phyloP scores from a whole-genome alignment of 2,888 invertebrate genomes.

The Caenorhabditis afra region DNA sequence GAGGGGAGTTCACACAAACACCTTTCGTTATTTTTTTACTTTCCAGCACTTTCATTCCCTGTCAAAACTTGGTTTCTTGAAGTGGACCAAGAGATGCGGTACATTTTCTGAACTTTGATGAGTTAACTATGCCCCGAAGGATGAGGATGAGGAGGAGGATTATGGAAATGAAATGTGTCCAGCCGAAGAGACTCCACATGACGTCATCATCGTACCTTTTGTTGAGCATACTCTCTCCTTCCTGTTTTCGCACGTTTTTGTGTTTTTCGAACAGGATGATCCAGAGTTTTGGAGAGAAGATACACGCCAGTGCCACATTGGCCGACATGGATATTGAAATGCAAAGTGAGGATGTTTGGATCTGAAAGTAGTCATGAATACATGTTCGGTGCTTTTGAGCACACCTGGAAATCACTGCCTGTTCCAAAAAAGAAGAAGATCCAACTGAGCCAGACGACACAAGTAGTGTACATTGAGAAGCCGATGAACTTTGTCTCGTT shows the following conservation, averaged over 20 bases:
- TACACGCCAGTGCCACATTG: constrained; percentile 86
- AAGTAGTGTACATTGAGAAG: constrained; percentile 85
- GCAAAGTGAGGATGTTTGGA: constrained; percentile 86
- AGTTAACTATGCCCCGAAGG: not conserved
- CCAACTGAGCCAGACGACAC: constrained; percentile 89
- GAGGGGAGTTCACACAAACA: constrained; percentile 6
- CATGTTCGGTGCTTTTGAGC: no score
- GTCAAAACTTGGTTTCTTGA: constrained; percentile 31
- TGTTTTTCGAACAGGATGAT: constrained; percentile 87
- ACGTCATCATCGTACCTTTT: constrained; percentile 71
- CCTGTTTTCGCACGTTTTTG: constrained; percentile 85
- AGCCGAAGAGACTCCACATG: no score
- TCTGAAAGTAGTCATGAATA: constrained; percentile 81
- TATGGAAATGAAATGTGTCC: not conserved
- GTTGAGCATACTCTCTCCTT: constrained; percentile 76
- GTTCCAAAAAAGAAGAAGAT: constrained; percentile 89
- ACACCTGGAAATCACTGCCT: constrained; percentile 87
- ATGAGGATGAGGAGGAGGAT: no score
- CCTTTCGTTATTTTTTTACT: no score
- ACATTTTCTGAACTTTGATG: constrained; percentile 48
- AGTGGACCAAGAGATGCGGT: constrained; percentile 6
- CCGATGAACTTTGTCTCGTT: constrained; percentile 85
- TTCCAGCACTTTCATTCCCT: no score
- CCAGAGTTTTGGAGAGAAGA: constrained; percentile 87
- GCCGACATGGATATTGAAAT: constrained; percentile 86